phyloP scores from a whole-genome alignment of 2,888 invertebrate genomes.

The Watsonalla binaria region DNA sequence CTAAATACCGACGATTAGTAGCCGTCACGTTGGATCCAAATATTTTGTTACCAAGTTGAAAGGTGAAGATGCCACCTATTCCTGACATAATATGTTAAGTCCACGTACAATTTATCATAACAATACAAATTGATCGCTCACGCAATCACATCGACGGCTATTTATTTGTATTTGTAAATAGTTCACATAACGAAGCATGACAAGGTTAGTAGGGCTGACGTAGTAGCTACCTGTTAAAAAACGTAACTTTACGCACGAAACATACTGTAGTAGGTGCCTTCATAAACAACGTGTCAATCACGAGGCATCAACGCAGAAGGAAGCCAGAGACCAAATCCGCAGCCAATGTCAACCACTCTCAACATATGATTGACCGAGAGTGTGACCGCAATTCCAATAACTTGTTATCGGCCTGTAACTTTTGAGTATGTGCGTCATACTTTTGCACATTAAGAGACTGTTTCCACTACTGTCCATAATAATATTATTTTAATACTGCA shows the following conservation, averaged over 20 bases:
- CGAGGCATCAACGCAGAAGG: conserved; percentile 42
- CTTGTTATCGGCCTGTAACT: conserved; percentile 29
- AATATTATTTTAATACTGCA: neutral
- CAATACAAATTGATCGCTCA: neutral
- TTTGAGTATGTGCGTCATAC: conserved; percentile 26
- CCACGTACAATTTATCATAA: neutral
- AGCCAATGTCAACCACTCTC: conserved; percentile 55
- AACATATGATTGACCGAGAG: conserved; percentile 43
- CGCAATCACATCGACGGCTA: conserved; percentile 7
- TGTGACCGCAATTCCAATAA: conserved; percentile 35
- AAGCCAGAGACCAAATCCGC: conserved; percentile 45
- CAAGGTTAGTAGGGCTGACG: conserved; percentile 28
- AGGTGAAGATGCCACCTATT: neutral
- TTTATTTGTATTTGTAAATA: conserved; percentile 18
- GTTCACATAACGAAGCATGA: conserved; percentile 25
- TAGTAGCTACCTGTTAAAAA: conserved; percentile 22
- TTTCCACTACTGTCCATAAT: conserved; percentile 27
- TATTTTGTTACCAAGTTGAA: no score
- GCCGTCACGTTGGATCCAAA: conserved; percentile 4
- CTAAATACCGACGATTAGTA: conserved; percentile 31
- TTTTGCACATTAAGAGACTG: conserved; percentile 29
- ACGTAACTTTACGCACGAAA: conserved; percentile 25
- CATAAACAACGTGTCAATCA: conserved; percentile 43
- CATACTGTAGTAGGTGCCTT: neutral
- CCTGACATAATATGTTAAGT: neutral